phyloP scores from a whole-genome alignment of 2,797 vertebrate genomes.

The Lerista edwardsae region DNA sequence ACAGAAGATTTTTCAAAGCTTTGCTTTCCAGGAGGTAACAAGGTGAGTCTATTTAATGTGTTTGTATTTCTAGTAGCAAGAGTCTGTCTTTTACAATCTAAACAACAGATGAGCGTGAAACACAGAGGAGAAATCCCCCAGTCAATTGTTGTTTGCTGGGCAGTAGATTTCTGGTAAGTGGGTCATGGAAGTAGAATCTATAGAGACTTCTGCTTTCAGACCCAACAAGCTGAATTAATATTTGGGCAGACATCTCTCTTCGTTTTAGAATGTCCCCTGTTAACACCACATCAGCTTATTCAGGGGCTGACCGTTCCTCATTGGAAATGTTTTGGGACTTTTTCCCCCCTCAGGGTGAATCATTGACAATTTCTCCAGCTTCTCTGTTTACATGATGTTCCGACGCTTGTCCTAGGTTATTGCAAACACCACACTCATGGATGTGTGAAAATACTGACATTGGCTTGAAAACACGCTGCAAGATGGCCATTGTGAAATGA shows the following conservation, averaged over 20 bases:
- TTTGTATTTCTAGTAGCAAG: constrained; percentile 56
- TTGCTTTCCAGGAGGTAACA: constrained; percentile 36
- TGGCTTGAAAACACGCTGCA: neutral
- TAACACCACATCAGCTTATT: constrained; percentile 19
- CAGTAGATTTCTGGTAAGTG: constrained; percentile 23
- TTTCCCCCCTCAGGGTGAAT: neutral
- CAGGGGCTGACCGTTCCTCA: neutral
- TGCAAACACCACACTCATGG: neutral
- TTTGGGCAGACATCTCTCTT: constrained; percentile 43
- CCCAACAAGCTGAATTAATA: constrained; percentile 49
- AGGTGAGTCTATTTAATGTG: constrained; percentile 58
- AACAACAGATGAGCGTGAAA: constrained; percentile 37
- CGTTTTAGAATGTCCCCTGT: constrained; percentile 45
- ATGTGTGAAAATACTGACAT: constrained; percentile 7
- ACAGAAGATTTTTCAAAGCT: constrained; percentile 59
- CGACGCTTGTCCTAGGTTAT: neutral
- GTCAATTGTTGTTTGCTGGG: constrained; percentile 30
- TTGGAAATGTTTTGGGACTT: neutral
- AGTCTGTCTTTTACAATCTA: constrained; percentile 35
- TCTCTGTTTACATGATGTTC: constrained; percentile 8
- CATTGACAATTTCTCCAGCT: constrained; percentile 2
- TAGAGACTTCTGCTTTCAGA: constrained; percentile 48
- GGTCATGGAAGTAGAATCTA: constrained; percentile 47
- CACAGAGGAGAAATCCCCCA: neutral
- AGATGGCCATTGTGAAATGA: neutral